Evolutionary conservation across 2,888 invertebrate genomes (phyloP).

Genomic region (Melitaea athalia): DNA sequence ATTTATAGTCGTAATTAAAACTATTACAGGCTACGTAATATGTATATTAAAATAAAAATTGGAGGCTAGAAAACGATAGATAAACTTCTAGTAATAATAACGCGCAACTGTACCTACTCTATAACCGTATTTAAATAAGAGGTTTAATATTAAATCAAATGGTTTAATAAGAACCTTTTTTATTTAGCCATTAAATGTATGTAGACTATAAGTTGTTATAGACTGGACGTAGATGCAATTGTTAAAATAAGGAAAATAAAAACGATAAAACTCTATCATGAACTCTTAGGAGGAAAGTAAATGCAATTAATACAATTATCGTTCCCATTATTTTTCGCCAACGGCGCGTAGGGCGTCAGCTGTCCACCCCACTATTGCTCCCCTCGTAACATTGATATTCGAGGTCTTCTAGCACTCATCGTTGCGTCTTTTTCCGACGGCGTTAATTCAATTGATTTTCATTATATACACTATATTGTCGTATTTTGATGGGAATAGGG

Average conservation of each 20-base stretch:
- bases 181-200: too few relatives aligned
- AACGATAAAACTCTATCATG: background rate
- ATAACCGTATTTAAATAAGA: too few relatives aligned
- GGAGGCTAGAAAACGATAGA: too few relatives aligned
- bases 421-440: constrained; percentile 15
- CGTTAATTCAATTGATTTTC: constrained; percentile 1
- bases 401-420: constrained; percentile 39
- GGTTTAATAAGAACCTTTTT: too few relatives aligned
- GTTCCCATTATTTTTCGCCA: constrained; percentile 41
- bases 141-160: too few relatives aligned
- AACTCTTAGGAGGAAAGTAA: constrained; percentile 15
- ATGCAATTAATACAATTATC: constrained; percentile 40
- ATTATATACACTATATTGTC: background rate
- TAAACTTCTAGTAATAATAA: too few relatives aligned
- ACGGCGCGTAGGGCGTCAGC: constrained; percentile 39
- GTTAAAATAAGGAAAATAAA: background rate
- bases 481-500: background rate
- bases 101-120: too few relatives aligned
- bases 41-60: too few relatives aligned
- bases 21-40: too few relatives aligned
- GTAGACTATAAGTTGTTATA: too few relatives aligned
- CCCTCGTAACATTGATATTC: constrained; percentile 71
- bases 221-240: background rate
- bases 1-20: too few relatives aligned
- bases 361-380: constrained; percentile 51